Conservation (phyloP, 37 sponge, comb jelly and placozoan genomes). For the Amphimedon queenslandica region DNA sequence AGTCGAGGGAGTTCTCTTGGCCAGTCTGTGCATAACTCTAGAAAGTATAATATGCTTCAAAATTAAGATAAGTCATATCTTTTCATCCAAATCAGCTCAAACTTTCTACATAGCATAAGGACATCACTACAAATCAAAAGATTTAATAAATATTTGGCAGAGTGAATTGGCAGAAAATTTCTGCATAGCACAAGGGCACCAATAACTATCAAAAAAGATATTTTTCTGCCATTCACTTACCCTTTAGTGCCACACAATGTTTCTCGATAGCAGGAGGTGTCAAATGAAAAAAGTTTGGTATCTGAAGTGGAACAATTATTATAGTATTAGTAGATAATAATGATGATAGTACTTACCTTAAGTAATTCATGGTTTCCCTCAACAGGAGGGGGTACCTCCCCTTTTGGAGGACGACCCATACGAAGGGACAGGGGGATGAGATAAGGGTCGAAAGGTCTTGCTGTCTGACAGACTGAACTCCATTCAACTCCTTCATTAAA, state of each 20-base stretch:
- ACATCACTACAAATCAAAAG: too few species aligned
- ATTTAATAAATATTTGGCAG: too few species aligned
- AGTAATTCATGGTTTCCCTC: slow-evolving; percentile 74
- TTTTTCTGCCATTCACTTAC: too few species aligned
- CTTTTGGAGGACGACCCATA: slow-evolving; percentile 67
- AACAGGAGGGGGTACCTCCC: slow-evolving; percentile 58
- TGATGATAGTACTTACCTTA: slow-evolving; percentile 43
- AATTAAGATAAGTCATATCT: too few species aligned
- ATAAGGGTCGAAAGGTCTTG: slow-evolving; percentile 74
- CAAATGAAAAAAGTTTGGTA: slow-evolving; percentile 92
- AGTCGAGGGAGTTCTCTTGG: slow-evolving; percentile 36
- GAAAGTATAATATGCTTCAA: too few species aligned
- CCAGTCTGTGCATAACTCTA: slow-evolving; percentile 84
- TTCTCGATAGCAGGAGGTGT: slow-evolving; percentile 85
- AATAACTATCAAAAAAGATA: too few species aligned
- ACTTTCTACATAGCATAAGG: too few species aligned
- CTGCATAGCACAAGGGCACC: too few species aligned
- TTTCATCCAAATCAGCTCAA: too few species aligned
- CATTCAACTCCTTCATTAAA: slow-evolving; percentile 48
- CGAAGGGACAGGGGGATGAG: slow-evolving; percentile 73
- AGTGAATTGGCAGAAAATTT: too few species aligned
- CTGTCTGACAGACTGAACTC: slow-evolving; percentile 66
- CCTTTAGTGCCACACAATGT: slow-evolving; percentile 82
- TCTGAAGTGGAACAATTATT: slow-evolving; percentile 23
- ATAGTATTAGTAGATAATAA: background rate